Base-by-base conservation (phyloP, 1,140 invertebrate genomes). In the Vanessa tameamea region DNA sequence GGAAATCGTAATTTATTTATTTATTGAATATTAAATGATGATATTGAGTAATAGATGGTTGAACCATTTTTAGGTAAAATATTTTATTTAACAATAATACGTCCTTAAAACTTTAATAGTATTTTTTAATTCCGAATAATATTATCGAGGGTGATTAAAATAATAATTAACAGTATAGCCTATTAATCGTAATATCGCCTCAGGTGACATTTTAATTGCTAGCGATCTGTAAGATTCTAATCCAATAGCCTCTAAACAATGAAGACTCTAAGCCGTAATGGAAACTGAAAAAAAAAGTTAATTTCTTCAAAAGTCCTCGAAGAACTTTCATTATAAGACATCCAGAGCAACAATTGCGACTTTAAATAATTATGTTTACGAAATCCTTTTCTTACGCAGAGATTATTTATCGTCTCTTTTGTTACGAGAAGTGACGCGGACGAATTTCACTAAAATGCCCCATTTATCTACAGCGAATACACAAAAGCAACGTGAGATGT, bases 291-390 rank as follows among this genome's bases (percentile, higher is more conserved):
- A 86, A 86, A 89, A 86, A 69, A 47, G 61, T 47, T 16, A 89
- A 82, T 88, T 82, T 74, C 75, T 23, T 26, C 69, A 76, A 86
- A 82, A 79, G 80, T 80, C 80, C 74, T 80, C 75, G 78, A 78
- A 80, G 79, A 86, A 86, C 83, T 88, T 89, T 88, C 88, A 88
- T 90, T 57, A 57, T 84, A 83, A 83, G 69, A 76, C 73, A 82
- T 87, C 83, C 86, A 86, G 82, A 82, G 83, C 83, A 89, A 90
- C 87, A 87, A 90, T 90, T 88, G 85, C 84, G 81, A 87, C 85
- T 88, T 90, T 85, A 89, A 92, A 91, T 90, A 92, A 91, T 92
- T 89, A 87, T 89, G 86, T 91, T 91, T 89, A 88, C 86, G 82
- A 84, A 91, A 91, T 90, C 88, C 88, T 91, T 92, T 92, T 91